phyloP scores from a whole-genome alignment of 2,888 invertebrate species.

The Clanis bilineata region DNA sequence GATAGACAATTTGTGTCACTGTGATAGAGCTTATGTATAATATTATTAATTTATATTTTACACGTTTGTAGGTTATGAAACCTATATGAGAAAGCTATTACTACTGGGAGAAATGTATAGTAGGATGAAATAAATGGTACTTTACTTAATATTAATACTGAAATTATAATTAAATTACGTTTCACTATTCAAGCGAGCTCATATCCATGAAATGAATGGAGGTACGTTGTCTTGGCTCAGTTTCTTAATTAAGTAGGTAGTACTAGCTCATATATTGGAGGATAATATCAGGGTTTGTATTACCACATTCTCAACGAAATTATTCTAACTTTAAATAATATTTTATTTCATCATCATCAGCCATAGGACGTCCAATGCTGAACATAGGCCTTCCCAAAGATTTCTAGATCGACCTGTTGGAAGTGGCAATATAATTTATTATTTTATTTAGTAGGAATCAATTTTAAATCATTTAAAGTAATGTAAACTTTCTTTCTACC shows the following conservation, averaged over 20 bases:
- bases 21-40: too few species aligned
- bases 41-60: too few species aligned
- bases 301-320: background rate
- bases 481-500: too few species aligned
- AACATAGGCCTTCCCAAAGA: too few species aligned
- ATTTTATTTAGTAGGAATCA: too few species aligned
- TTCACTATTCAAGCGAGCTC: background rate
- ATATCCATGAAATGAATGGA: background rate
- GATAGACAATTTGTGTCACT: too few species aligned
- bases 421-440: too few species aligned
- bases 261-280: background rate
- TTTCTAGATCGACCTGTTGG: too few species aligned
- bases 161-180: background rate
- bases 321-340: background rate
- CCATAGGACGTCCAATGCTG: too few species aligned
- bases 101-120: background rate
- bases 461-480: too few species aligned
- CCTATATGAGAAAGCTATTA: background rate
- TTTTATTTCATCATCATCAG: too few species aligned
- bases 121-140: background rate
- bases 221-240: background rate
- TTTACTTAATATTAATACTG: background rate
- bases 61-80: too few species aligned
- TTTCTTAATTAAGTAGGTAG: conserved; percentile 1
- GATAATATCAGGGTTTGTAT: background rate